A percentile compares a stretch with the other conserved stretches of the same genome.
Conservation (phyloP, 2,888 invertebrate species). For the Gortyna flavago region DNA sequence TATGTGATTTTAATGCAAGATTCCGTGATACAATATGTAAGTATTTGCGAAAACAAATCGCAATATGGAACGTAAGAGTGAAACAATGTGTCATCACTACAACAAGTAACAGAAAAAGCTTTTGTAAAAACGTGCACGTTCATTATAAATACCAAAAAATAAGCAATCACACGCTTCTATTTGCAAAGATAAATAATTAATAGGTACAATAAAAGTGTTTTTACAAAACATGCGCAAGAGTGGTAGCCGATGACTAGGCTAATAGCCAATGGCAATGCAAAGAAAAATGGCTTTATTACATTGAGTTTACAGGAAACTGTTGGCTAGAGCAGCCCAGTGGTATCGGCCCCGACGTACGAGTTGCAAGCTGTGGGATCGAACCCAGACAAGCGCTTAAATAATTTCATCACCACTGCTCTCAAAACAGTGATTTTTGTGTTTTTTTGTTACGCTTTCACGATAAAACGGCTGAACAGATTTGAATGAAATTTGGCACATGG, state of each 20-base stretch:
- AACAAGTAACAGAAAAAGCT: too few relatives aligned
- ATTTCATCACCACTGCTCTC: too few relatives aligned
- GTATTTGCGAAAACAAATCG: background rate
- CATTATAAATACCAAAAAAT: slow-evolving; percentile 1
- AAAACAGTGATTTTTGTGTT: background rate
- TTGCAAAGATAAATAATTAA: slow-evolving; percentile 13
- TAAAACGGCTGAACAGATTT: background rate
- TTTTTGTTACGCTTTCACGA: background rate
- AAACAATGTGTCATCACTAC: background rate
- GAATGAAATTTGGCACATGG: background rate
- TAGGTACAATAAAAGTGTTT: slow-evolving; percentile 17
- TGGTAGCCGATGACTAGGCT: slow-evolving; percentile 5
- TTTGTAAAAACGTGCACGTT: background rate
- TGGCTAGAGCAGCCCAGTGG: background rate
- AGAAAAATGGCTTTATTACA: slow-evolving; percentile 16
- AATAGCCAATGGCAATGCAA: slow-evolving; percentile 21
- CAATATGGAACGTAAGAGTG: too few relatives aligned
- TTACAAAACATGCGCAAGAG: slow-evolving; percentile 8
- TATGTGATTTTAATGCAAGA: slow-evolving; percentile 58
- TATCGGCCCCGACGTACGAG: background rate
- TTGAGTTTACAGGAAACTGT: background rate
- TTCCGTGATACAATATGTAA: slow-evolving; percentile 7
- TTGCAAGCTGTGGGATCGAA: background rate
- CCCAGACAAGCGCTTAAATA: too few relatives aligned
- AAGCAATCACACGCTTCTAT: background rate